A percentile compares a stretch with the other conserved stretches of the same genome.
Conservation (phyloP, 2,888 invertebrate genomes). For the Gandaritis pyraliata region DNA sequence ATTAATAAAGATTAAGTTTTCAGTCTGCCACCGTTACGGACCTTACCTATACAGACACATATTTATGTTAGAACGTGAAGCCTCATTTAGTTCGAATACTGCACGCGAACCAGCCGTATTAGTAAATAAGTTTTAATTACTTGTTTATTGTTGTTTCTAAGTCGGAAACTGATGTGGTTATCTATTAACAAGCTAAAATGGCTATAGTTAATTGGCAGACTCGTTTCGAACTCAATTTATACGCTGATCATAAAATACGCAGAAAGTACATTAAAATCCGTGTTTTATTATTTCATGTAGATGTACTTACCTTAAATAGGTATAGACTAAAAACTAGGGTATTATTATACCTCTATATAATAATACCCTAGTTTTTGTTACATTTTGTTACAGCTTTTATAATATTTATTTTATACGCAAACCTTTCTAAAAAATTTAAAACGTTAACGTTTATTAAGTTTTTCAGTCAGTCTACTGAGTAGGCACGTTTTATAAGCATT, state of each 20-base stretch:
- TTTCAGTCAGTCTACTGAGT: background rate
- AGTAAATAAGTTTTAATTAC: conserved; percentile 70
- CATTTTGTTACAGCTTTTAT: no score
- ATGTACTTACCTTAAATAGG: no score
- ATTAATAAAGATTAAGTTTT: conserved; percentile 45
- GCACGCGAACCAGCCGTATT: conserved; percentile 65
- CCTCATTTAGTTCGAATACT: conserved; percentile 59
- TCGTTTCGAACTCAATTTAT: conserved; percentile 16
- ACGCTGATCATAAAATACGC: no score
- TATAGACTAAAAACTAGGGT: no score
- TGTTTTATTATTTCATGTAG: no score
- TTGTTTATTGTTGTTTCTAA: conserved; percentile 59
- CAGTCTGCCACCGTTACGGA: conserved; percentile 33
- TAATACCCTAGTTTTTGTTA: no score
- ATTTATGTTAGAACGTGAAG: conserved; percentile 59
- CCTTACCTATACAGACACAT: conserved; percentile 46
- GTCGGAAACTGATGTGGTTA: conserved; percentile 46
- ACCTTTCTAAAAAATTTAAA: no score
- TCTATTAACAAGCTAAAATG: conserved; percentile 39
- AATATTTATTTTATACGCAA: no score
- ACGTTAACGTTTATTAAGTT: no score
- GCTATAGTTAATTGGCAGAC: conserved; percentile 29
- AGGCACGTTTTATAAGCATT: conserved; percentile 5
- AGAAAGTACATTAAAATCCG: no score
- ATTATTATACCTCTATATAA: no score